Evolutionary conservation across 2,888 invertebrate species (phyloP).

Genomic region (Microctonus hyperodae): DNA sequence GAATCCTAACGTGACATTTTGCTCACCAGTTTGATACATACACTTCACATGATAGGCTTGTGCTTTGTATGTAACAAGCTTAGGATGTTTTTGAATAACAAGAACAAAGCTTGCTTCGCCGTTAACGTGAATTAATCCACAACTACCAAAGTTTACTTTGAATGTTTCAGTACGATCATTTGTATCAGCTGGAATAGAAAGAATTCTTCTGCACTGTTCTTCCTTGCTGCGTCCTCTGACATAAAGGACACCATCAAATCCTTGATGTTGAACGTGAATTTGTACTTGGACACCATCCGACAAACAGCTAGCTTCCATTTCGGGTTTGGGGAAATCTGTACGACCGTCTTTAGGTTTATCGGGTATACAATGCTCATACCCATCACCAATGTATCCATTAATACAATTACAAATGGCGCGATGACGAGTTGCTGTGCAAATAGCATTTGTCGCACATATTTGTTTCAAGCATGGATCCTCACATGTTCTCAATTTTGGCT

Average conservation of each 20-base stretch:
- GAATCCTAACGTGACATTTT: slow-evolving; percentile 90
- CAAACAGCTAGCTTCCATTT: slow-evolving; percentile 87
- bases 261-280: slow-evolving; percentile 58
- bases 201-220: slow-evolving; percentile 84
- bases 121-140: slow-evolving; percentile 89
- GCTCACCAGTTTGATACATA: slow-evolving; percentile 92
- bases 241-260: slow-evolving; percentile 89
- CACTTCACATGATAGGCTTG: slow-evolving; percentile 97
- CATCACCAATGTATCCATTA: slow-evolving; percentile 78
- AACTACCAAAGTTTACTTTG: slow-evolving; percentile 89
- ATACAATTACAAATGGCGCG: slow-evolving; percentile 80
- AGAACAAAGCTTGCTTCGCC: slow-evolving; percentile 92
- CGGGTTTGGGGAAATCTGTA: slow-evolving; percentile 85
- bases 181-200: slow-evolving; percentile 76
- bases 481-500: slow-evolving; percentile 74
- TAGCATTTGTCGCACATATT: slow-evolving; percentile 77
- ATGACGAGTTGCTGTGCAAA: slow-evolving; percentile 81
- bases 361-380: slow-evolving; percentile 72
- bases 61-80: slow-evolving; percentile 91
- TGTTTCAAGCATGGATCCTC: slow-evolving; percentile 81
- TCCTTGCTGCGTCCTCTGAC: slow-evolving; percentile 96
- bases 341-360: slow-evolving; percentile 54
- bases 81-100: slow-evolving; percentile 96
- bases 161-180: slow-evolving; percentile 68
- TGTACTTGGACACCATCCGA: slow-evolving; percentile 91